A percentile compares a stretch with the other conserved stretches of the same genome.
phyloP scores from a whole-genome alignment of 2,797 vertebrate species.

The Pangasius sanitwongsei region DNA sequence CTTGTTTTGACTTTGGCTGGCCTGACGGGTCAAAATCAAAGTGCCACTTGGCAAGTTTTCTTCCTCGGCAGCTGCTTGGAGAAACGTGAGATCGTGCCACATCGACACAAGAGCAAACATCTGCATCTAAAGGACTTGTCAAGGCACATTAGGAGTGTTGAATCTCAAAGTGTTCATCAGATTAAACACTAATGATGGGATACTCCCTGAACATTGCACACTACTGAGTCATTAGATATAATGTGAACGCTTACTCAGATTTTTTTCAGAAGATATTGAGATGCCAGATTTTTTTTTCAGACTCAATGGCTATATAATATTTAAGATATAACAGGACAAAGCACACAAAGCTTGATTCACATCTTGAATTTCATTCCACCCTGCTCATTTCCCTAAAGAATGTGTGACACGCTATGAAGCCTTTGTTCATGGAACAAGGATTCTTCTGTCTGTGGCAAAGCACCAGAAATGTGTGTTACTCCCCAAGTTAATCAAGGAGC shows the following conservation, averaged over 20 bases:
- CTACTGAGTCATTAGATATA: background rate
- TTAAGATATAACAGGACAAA: background rate
- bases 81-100: constrained; percentile 31
- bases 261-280: background rate
- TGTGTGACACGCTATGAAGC: background rate
- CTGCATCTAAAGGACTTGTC: constrained; percentile 45
- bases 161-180: constrained; percentile 23
- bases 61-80: constrained; percentile 21
- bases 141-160: constrained; percentile 30
- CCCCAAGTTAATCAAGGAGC: constrained; percentile 41
- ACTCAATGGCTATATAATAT: background rate
- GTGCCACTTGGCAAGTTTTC: constrained; percentile 28
- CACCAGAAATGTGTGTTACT: constrained; percentile 23
- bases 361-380: constrained; percentile 1
- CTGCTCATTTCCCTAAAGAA: constrained; percentile 38
- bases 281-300: background rate
- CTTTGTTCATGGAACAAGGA: constrained; percentile 40
- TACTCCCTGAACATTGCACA: background rate
- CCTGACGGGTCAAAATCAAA: background rate
- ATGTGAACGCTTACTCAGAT: background rate
- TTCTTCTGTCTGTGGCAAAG: constrained; percentile 47
- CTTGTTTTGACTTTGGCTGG: constrained; percentile 21
- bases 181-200: constrained; percentile 11
- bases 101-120: constrained; percentile 36
- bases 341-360: constrained; percentile 15